Evolutionary conservation across 2,113 vertebrate genomes (phyloP).

Genomic region (Myotis brandtii): DNA sequence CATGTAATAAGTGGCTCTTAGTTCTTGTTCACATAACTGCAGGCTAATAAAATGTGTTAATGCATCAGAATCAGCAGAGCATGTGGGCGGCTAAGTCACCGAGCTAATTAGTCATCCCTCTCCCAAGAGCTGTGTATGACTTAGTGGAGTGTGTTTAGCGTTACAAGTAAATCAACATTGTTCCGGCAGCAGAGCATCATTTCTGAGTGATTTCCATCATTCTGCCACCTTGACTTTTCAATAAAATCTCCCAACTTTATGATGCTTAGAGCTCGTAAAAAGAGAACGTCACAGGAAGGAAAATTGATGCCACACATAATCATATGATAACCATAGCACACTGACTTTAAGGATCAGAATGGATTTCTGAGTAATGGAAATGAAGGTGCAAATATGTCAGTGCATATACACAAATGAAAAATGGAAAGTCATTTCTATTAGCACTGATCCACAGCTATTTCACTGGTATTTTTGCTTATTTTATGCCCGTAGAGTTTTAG

Average conservation of each 20-base stretch:
- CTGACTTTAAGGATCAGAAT: conserved; percentile 45
- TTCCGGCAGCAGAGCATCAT: conserved; percentile 39
- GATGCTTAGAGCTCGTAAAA: conserved; percentile 69
- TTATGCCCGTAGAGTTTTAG: neutral
- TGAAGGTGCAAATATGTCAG: conserved; percentile 22
- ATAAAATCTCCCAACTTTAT: conserved; percentile 78
- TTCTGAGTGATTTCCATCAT: conserved; percentile 75
- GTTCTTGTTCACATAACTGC: neutral
- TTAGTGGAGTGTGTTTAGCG: conserved; percentile 75
- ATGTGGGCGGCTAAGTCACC: conserved; percentile 75
- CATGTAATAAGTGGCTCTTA: neutral
- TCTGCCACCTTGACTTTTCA: conserved; percentile 76
- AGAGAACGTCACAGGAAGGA: conserved; percentile 27
- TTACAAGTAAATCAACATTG: conserved; percentile 76
- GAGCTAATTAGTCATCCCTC: conserved; percentile 78
- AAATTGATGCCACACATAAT: conserved; percentile 69
- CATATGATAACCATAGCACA: conserved; percentile 16
- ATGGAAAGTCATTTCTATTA: conserved; percentile 53
- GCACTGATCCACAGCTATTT: conserved; percentile 4
- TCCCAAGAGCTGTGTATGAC: conserved; percentile 64
- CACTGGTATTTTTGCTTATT: conserved; percentile 18
- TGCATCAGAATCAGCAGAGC: conserved; percentile 74
- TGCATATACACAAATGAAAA: neutral
- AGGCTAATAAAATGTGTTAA: conserved; percentile 80
- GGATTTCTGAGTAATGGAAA: conserved; percentile 39